Base-by-base conservation (phyloP, 2,797 vertebrate species). In the Labroides dimidiatus region DNA sequence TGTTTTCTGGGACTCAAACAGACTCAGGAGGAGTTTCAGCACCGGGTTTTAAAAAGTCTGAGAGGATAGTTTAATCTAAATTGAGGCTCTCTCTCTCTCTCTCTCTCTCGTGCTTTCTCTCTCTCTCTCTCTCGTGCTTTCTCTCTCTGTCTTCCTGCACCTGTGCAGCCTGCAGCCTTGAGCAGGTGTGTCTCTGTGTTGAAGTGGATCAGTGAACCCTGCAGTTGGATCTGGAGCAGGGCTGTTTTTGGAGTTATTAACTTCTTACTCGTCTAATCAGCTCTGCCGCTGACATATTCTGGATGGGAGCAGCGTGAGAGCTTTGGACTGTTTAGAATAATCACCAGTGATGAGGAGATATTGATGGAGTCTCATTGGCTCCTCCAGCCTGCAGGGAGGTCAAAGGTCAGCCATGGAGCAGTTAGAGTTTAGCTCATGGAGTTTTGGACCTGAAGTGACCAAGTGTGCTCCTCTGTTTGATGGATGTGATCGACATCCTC, bases 181-280 rank as follows among this genome's bases (percentile, higher is more conserved):
- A 73, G 72, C 88, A 87, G 88, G 77, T 89, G 88, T 77, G 68
- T 83, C 56, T 44, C 51, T 2, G 33, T 58, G 37, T 58, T 85
- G 78, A 86, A 87, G 76, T 80, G 72, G 82, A 52, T 75, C 84
- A 86, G 76, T 84, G 71, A 78, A 67, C 44, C 75, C 19, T 85
- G 78, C 63, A 67, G 50, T 42, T 11, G 70, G 72, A 84, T 85
- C 76, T 24, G 33, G 72, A 59, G 51, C 58, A 27, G 30, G 14
- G 4, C 69, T 54, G 23, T 64, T 80, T 69, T 66, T 73, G 68
- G 67, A 15, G 52, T 69, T 75, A 86, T 85, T 75, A 75, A 75
- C 68, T 65, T 75, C 72, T 87, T 81, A 57, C 62, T 50, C 63
- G 72, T 63, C 59, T 70, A 77, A 84, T 86, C 54, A 82, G 72